phyloP scores from a whole-genome alignment of 2,113 vertebrate genomes.

The Microtus oregoni region DNA sequence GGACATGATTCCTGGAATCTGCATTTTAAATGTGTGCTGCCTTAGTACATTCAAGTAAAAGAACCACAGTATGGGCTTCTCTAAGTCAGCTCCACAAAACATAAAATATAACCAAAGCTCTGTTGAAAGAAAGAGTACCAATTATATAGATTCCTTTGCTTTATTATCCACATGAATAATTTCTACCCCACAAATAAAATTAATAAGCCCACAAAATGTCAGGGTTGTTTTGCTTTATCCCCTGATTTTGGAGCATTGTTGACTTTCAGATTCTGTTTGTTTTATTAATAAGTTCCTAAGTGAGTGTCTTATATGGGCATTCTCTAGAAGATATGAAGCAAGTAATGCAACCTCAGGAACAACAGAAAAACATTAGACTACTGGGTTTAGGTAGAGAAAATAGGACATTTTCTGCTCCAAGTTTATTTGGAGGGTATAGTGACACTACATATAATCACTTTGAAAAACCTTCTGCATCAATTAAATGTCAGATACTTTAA shows the following conservation, averaged over 20 bases:
- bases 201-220: not conserved
- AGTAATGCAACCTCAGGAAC: not conserved
- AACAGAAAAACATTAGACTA: not conserved
- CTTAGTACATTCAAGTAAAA: not conserved
- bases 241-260: constrained; percentile 6
- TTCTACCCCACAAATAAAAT: not conserved
- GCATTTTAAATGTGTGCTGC: not conserved
- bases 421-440: constrained; percentile 6
- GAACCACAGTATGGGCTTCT: not conserved
- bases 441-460: constrained; percentile 38
- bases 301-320: not conserved
- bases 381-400: constrained; percentile 5
- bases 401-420: constrained; percentile 19
- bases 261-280: not conserved
- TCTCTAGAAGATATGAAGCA: not conserved
- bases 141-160: not conserved
- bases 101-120: constrained; percentile 21
- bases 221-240: not conserved
- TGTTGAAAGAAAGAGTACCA: not conserved
- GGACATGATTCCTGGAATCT: not conserved
- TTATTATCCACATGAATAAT: constrained; percentile 55
- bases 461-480: constrained; percentile 34
- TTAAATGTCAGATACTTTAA: constrained; percentile 60
- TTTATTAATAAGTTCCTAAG: constrained; percentile 35
- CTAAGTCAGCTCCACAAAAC: not conserved